A percentile compares a stretch with the other conserved stretches of the same genome.
Evolutionary conservation across 1,140 invertebrate genomes (phyloP).

Genomic region (Apis dorsata): DNA sequence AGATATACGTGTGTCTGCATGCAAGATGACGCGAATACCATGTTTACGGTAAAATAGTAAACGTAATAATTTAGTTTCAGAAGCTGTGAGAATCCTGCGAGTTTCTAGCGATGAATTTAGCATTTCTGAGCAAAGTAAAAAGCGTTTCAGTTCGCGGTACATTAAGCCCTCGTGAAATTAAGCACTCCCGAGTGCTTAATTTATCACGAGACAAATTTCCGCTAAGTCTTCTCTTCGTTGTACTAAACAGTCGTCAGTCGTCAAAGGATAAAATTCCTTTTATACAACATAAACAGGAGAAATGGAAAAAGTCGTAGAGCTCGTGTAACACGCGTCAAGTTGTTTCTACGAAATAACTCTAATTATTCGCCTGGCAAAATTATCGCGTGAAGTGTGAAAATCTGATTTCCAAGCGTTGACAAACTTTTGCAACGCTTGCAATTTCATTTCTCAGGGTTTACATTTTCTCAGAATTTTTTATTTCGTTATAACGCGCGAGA

Average conservation of each 20-base stretch:
- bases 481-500: not conserved
- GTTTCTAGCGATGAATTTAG: not conserved
- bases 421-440: not conserved
- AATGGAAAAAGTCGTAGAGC: not conserved
- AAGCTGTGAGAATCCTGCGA: not conserved
- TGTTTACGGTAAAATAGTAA: not conserved
- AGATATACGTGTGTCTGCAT: not conserved
- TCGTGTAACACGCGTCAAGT: not conserved
- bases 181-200: slow-evolving; percentile 16
- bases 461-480: not conserved
- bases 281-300: not conserved
- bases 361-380: slow-evolving; percentile 5
- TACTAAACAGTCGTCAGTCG: not conserved
- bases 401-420: not conserved
- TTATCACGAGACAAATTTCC: slow-evolving; percentile 19
- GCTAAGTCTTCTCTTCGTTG: slow-evolving; percentile 9
- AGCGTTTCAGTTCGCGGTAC: not conserved
- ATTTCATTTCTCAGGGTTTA: not conserved
- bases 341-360: not conserved
- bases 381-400: slow-evolving; percentile 4
- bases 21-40: not conserved
- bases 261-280: not conserved
- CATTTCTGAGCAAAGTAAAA: slow-evolving; percentile 4
- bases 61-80: slow-evolving; percentile 5
- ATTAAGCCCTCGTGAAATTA: slow-evolving; percentile 18